These are phyloP conservation scores for Nannoperca australis DNA, from an alignment of 2,797 vertebrate genomes.

Conservation along the genomic window DNA sequence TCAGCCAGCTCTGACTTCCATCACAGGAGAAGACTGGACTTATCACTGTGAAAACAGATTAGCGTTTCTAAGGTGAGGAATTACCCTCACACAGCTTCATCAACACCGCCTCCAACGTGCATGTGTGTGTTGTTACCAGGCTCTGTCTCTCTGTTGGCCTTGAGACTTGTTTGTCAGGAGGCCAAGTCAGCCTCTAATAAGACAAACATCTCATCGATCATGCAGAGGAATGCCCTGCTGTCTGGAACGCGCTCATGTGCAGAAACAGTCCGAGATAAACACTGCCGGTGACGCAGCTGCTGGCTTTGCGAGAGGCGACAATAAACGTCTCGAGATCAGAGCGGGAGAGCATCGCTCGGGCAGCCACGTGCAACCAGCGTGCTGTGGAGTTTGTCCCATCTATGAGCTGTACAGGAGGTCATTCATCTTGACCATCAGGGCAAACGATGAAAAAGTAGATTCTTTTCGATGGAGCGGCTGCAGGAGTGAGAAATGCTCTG, in stretches of 20 bases:
- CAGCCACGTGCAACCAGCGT: conserved; percentile 19
- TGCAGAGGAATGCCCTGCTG: conserved; percentile 68
- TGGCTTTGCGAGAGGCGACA: conserved; percentile 13
- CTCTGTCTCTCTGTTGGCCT: conserved; percentile 41
- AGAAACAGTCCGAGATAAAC: conserved; percentile 42
- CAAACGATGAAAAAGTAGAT: conserved; percentile 56
- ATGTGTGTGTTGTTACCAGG: conserved; percentile 39
- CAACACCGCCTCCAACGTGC: conserved; percentile 46
- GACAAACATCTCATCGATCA: conserved; percentile 69
- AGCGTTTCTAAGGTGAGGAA: conserved; percentile 57
- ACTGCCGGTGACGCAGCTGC: conserved; percentile 46
- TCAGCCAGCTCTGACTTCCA: conserved; percentile 18
- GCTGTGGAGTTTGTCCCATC: conserved; percentile 27
- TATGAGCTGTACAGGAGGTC: conserved; percentile 29
- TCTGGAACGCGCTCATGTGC: conserved; percentile 42
- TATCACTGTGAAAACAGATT: conserved; percentile 66
- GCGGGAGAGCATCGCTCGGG: conserved; percentile 2
- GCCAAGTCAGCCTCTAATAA: conserved; percentile 64
- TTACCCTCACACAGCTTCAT: conserved; percentile 56
- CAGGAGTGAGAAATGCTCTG: conserved; percentile 60
- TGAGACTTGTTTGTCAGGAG: conserved; percentile 51
- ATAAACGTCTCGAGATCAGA: conserved; percentile 27
- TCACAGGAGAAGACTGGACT: conserved; percentile 24
- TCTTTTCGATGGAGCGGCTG: conserved; percentile 56
- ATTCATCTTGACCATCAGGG: conserved; percentile 46